Evolutionary conservation across 2,797 vertebrate genomes (phyloP).

Genomic region (Sebastes taczanowskii): DNA sequence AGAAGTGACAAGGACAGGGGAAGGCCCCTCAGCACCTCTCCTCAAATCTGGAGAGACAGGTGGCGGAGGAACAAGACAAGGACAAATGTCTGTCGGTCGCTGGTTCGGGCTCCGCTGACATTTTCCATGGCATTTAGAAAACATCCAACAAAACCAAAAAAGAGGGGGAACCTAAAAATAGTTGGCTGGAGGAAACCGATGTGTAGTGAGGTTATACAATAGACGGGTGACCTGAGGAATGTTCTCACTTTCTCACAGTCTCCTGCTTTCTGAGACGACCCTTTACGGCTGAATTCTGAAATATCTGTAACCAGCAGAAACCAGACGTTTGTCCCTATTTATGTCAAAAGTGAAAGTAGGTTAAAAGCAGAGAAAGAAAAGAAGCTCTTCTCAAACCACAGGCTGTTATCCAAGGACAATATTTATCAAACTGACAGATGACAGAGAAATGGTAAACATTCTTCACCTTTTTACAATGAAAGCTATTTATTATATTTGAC

Average conservation of each 20-base stretch:
- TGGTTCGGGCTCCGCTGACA: constrained; percentile 56
- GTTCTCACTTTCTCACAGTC: constrained; percentile 16
- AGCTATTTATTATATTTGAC: neutral
- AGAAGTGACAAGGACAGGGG: constrained; percentile 44
- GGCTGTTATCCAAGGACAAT: too few relatives aligned
- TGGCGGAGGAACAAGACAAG: constrained; percentile 67
- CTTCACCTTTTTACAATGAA: neutral
- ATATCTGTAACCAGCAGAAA: neutral
- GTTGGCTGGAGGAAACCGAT: constrained; percentile 20
- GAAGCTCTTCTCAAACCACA: neutral
- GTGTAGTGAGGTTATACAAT: neutral
- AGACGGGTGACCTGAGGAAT: constrained; percentile 5
- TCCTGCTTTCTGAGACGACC: neutral
- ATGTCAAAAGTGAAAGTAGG: constrained; percentile 4
- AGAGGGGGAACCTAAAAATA: constrained; percentile 34
- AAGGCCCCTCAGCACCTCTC: constrained; percentile 55
- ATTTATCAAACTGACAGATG: neutral
- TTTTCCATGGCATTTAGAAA: constrained; percentile 75
- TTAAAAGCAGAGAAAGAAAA: neutral
- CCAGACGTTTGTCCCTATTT: neutral
- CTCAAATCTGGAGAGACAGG: constrained; percentile 64
- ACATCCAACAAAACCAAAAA: constrained; percentile 43
- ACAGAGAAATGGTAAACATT: neutral
- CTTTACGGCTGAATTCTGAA: neutral
- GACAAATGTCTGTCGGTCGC: constrained; percentile 64